Evolutionary conservation across 2,113 vertebrate genomes (phyloP).

Genomic region (Sorex fumeus): DNA sequence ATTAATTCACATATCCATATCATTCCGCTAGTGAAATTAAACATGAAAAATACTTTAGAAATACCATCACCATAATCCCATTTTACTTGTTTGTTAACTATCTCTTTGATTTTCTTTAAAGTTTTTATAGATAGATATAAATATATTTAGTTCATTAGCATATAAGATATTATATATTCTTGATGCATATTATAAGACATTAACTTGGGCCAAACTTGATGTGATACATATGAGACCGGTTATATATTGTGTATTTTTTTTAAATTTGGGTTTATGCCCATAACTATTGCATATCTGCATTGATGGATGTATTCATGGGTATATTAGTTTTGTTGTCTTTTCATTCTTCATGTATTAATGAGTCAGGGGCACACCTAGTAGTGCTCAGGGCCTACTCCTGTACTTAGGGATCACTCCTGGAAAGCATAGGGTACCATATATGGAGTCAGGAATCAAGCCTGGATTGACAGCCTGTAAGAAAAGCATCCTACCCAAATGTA

Average conservation of each 20-base stretch:
- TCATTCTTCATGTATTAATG: too few species aligned
- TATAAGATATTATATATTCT: background rate
- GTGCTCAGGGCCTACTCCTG: too few species aligned
- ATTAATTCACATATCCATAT: background rate
- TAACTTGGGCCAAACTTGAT: background rate
- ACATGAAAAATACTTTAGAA: background rate
- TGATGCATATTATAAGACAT: background rate
- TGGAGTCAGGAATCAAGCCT: too few species aligned
- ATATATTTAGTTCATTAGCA: background rate
- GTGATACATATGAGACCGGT: background rate
- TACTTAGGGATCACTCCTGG: too few species aligned
- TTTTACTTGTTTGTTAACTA: background rate
- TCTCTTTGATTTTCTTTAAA: background rate
- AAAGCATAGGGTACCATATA: too few species aligned
- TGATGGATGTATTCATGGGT: background rate
- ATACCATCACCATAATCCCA: background rate
- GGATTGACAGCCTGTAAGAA: too few species aligned
- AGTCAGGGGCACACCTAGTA: too few species aligned
- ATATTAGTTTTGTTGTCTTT: background rate
- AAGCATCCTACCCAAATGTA: too few species aligned
- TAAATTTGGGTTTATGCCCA: background rate
- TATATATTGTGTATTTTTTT: background rate
- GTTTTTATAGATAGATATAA: background rate
- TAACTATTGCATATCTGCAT: conserved; percentile 6
- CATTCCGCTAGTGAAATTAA: background rate